These are phyloP conservation scores for Orbicella faveolata DNA, from an alignment of 64 coral and sea anemone species.

Conservation along the genomic window DNA sequence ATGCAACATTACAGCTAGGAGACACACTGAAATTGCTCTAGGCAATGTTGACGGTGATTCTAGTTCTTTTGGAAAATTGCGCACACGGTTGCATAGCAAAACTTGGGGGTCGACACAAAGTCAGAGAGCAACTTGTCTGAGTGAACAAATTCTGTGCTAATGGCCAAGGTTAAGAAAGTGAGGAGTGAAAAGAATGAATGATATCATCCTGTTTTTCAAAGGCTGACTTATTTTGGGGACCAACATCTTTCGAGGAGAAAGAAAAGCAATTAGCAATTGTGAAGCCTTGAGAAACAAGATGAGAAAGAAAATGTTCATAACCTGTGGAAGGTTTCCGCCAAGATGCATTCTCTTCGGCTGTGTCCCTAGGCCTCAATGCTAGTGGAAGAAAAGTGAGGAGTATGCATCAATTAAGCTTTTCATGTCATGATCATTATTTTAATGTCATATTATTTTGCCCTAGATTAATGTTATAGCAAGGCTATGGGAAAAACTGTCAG, in stretches of 20 bases:
- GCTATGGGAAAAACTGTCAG: background rate
- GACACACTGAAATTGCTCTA: no score
- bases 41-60: no score
- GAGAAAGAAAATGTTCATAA: slow-evolving; percentile 64
- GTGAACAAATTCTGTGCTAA: no score
- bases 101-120: no score
- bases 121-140: no score
- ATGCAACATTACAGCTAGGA: no score
- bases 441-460: background rate
- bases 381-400: slow-evolving; percentile 60
- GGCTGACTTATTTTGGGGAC: background rate
- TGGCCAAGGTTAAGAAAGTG: no score
- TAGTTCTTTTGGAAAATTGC: no score
- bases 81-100: no score
- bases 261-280: background rate
- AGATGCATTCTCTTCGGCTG: slow-evolving; percentile 87
- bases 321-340: slow-evolving; percentile 90
- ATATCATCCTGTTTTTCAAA: no score
- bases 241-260: background rate
- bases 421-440: background rate
- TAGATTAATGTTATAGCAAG: background rate
- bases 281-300: slow-evolving; percentile 51
- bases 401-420: background rate
- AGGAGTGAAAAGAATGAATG: no score
- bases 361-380: slow-evolving; percentile 94